phyloP scores from a whole-genome alignment of 1,140 invertebrate species.

The Ruditapes philippinarum region DNA sequence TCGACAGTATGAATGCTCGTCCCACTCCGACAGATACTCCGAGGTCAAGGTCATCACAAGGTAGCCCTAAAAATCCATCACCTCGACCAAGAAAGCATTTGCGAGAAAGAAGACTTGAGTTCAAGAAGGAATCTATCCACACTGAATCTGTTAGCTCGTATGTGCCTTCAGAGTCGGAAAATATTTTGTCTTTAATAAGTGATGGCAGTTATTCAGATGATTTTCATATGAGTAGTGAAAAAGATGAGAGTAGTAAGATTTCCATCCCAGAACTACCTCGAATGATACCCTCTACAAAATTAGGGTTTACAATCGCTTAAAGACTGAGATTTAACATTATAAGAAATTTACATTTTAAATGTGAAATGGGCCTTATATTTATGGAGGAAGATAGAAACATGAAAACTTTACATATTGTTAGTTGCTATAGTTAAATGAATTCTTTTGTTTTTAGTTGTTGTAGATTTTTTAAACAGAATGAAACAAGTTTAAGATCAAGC shows the following conservation, averaged over 20 bases:
- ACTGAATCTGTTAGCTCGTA: constrained; percentile 85
- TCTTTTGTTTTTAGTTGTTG: too few species aligned
- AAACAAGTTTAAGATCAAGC: too few species aligned
- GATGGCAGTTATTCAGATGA: constrained; percentile 82
- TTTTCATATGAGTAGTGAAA: constrained; percentile 73
- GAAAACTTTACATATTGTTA: too few species aligned
- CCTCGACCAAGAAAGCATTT: constrained; percentile 71
- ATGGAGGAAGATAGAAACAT: too few species aligned
- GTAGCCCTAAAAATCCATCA: constrained; percentile 77
- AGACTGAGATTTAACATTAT: too few species aligned
- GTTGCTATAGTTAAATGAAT: too few species aligned
- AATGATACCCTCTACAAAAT: constrained; percentile 77
- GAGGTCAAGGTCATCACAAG: constrained; percentile 65
- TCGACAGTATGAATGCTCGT: constrained; percentile 71
- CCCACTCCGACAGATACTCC: constrained; percentile 72
- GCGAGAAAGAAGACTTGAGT: constrained; percentile 68
- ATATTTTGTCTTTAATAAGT: constrained; percentile 75
- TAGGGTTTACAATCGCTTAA: constrained; percentile 81
- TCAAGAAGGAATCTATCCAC: constrained; percentile 81
- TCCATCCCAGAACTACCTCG: constrained; percentile 70
- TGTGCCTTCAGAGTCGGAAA: constrained; percentile 81
- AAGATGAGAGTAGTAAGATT: constrained; percentile 68
- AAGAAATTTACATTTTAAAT: too few species aligned
- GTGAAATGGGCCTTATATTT: too few species aligned
- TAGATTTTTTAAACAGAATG: too few species aligned